Evolutionary conservation across 92 coral and sea anemone genomes (phyloP), one percentile per base, ranked within the genome.

Genomic region (Ricordea florida): DNA sequence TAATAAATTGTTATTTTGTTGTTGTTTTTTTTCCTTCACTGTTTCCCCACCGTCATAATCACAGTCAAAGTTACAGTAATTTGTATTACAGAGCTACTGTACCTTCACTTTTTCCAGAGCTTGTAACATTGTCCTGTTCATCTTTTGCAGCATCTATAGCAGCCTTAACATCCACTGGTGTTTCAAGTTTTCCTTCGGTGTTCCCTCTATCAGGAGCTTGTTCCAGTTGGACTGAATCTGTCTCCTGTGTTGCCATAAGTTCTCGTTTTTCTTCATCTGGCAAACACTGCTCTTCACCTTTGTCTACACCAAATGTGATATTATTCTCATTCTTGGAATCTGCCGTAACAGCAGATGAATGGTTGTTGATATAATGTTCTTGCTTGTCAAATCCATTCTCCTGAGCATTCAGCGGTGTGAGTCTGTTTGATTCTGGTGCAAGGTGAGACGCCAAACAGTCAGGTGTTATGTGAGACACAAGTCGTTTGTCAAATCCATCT

Each of bases 391-490:
- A 65, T 3, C 77, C 77, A 29, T 53, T 70, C 42, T 70, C 65
- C 43, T 70, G 23, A 5, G 65, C 37, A 29, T 55, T 55, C 6
- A 41, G 21, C 14, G 64, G 45, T 38, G 65, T 53, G 24, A 65
- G 58, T 70, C 77, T 65, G 22, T 55, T 70, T 28, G 66, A 25
- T 63, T 56, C 77, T 53, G 77, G 38, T 22, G 15, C 30, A 14
- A 41, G 64, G 25, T 50, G 31, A 36, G 50, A 35, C 25, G 62
- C 35, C 17, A 49, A 34, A 15, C 62, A 13, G 16, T 37, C 76
- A 24, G 48, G 64, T 9, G 64, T 69, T 49, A 51, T 49, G 29
- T 69, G 77, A 25, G 74, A 60, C 3, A 42, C 38, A 18, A 70
- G 55, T 1, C 77, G 77, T 38, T 70, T 55, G 13, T 27, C 30